Conservation (phyloP, 2,113 vertebrate species). For the Menura novaehollandiae region DNA sequence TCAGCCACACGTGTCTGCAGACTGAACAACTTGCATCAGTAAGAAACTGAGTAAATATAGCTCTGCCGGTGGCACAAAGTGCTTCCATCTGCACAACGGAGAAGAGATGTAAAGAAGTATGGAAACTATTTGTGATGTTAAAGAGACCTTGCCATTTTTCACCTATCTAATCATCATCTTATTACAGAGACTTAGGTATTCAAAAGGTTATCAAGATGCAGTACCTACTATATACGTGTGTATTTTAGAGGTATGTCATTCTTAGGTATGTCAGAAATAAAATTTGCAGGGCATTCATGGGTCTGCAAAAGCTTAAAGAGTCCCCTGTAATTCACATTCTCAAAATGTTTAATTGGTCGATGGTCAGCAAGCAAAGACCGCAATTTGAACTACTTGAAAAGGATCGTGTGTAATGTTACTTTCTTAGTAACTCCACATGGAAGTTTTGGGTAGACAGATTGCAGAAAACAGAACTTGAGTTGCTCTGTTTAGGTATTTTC, state of each 20-base stretch:
- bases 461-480: not conserved
- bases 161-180: not conserved
- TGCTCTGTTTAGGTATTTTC: not conserved
- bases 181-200: not conserved
- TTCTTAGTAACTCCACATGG: not conserved
- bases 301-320: not conserved
- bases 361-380: not conserved
- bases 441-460: not conserved
- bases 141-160: not conserved
- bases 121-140: not conserved
- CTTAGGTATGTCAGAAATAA: not conserved
- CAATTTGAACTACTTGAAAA: not conserved
- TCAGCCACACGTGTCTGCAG: conserved; percentile 15
- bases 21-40: not conserved
- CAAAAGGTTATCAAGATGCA: too few relatives aligned
- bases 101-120: not conserved
- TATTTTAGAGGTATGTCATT: too few relatives aligned
- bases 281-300: not conserved
- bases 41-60: not conserved
- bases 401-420: not conserved
- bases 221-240: too few relatives aligned
- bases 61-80: not conserved
- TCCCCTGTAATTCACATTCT: not conserved
- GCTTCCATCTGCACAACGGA: not conserved
- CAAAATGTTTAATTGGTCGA: not conserved